Evolutionary conservation across 64 coral and sea anemone genomes (phyloP), one percentile per base, ranked within the genome.

Genomic region (Montipora sp.): DNA sequence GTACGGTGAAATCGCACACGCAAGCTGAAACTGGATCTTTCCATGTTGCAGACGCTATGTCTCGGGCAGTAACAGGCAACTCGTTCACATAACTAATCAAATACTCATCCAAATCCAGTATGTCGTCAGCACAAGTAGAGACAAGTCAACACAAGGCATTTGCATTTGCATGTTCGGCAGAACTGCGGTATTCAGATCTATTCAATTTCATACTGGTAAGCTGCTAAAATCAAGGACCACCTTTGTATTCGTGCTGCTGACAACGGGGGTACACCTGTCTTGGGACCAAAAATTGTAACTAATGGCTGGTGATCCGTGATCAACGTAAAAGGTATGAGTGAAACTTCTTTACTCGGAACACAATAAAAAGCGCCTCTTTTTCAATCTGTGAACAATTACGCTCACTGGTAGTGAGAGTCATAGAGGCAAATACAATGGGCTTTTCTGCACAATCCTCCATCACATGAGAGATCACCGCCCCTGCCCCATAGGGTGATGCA

Each of bases 251-350:
- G 24, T 12, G 27, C 73, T 22, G 73, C 73, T 75, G 3, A 20
- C 23, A 44, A 23, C 0, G 73, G 18, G 24, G 24, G 24, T 24
- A 24, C 24, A 24, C 24, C 24, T 24, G 24, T 24, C 24, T 24
- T 24, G 24, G 23, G 3, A 0, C 73, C 21, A 7, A 22, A 27
- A 8, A 23, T 22, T 18, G 73, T 75, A 10, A 24, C 73, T 75
- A 36, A 75, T 6, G 73, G 73, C 73, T 75, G 18, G 23, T 75
- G 73, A 75, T 75, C 73, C 9, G 73, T 75, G 73, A 75, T 18
- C 73, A 75, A 75, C 73, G 73, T 75, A 27, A 59, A 59, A 59
- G 57, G 57, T 59, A 59, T 8, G 57, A 12, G 12, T 59, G 57
- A 12, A 59, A 59, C 57, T 59, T 59, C 12, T 12, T 59, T 12